Evolutionary conservation across 2,888 invertebrate genomes (phyloP).

Genomic region (Vesta saturnalis): DNA sequence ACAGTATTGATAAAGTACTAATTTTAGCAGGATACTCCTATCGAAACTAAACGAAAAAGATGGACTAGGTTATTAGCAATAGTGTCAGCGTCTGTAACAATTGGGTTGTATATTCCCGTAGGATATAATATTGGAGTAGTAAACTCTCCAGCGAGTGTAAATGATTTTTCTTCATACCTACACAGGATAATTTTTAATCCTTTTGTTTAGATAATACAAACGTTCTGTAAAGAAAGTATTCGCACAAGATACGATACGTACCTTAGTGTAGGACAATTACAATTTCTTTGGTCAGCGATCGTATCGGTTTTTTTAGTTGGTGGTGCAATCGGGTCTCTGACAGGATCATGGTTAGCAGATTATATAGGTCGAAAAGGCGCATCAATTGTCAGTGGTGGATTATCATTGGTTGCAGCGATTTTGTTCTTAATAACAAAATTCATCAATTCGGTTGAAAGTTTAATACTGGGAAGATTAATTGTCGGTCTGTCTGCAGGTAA

Average conservation of each 20-base stretch:
- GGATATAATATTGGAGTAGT: slow-evolving; percentile 90
- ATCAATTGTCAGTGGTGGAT: slow-evolving; percentile 73
- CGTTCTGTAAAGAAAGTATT: slow-evolving; percentile 79
- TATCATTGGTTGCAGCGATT: slow-evolving; percentile 75
- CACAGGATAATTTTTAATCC: not conserved
- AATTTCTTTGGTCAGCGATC: slow-evolving; percentile 81
- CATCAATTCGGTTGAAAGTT: slow-evolving; percentile 79
- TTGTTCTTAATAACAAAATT: slow-evolving; percentile 75
- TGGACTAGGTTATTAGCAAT: slow-evolving; percentile 75
- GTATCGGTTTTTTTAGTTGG: slow-evolving; percentile 92
- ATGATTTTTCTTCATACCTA: slow-evolving; percentile 48
- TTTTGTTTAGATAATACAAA: slow-evolving; percentile 72
- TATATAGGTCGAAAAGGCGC: slow-evolving; percentile 80
- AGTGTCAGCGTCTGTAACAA: slow-evolving; percentile 75
- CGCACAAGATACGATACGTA: slow-evolving; percentile 67
- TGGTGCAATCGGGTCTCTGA: slow-evolving; percentile 86
- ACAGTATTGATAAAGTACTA: not conserved
- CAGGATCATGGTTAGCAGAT: slow-evolving; percentile 83
- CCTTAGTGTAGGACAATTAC: slow-evolving; percentile 65
- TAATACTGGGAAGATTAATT: slow-evolving; percentile 79
- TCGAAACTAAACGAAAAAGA: slow-evolving; percentile 55
- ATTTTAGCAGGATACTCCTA: not conserved
- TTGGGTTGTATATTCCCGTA: slow-evolving; percentile 83
- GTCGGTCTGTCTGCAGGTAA: slow-evolving; percentile 80
- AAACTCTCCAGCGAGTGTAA: slow-evolving; percentile 82